Conservation (phyloP, 2,113 vertebrate genomes). For the Sorex araneus region DNA sequence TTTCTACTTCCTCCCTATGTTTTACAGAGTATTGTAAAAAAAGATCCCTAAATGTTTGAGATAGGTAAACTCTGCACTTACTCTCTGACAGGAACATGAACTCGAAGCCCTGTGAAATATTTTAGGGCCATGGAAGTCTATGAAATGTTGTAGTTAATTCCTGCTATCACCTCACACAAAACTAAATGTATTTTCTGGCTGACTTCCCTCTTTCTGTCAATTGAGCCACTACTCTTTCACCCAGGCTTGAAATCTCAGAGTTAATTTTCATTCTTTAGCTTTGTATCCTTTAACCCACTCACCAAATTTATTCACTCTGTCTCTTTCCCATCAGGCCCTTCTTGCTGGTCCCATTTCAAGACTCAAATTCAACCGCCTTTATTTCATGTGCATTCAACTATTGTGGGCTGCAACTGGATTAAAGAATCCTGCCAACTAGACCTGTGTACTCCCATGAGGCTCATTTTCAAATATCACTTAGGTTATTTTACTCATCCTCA, state of each 20-base stretch:
- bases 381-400: not conserved
- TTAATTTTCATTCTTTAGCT: slow-evolving; percentile 67
- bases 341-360: not conserved
- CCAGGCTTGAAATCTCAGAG: slow-evolving; percentile 56
- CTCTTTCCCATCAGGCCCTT: slow-evolving; percentile 11
- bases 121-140: not conserved
- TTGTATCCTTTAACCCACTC: slow-evolving; percentile 25
- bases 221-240: slow-evolving; percentile 45
- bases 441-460: not conserved
- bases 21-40: not conserved
- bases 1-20: not conserved
- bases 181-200: slow-evolving; percentile 79
- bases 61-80: not conserved
- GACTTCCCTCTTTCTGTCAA: slow-evolving; percentile 75
- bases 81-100: not conserved
- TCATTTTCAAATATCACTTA: not conserved
- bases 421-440: not conserved
- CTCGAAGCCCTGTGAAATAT: slow-evolving; percentile 36
- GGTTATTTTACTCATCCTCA: not conserved
- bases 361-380: not conserved
- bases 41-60: not conserved
- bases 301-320: slow-evolving; percentile 24
- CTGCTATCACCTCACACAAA: slow-evolving; percentile 43
- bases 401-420: not conserved
- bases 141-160: slow-evolving; percentile 38